A percentile compares a stretch with the other conserved stretches of the same genome.
Evolutionary conservation across 2,113 vertebrate genomes (phyloP).

Genomic region (Lampris megalopsis): DNA sequence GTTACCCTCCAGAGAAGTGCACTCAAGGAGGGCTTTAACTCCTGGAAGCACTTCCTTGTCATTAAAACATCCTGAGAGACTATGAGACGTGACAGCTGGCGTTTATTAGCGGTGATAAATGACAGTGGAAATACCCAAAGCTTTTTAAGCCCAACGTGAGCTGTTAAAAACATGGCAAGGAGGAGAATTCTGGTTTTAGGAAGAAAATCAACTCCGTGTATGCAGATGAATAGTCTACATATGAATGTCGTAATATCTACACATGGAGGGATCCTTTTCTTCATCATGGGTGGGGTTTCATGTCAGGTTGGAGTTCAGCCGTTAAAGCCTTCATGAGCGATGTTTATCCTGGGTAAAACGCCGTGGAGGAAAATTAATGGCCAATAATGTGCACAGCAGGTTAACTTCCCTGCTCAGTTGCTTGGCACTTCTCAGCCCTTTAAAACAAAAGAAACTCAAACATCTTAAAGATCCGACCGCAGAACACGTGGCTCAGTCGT

Average conservation of each 20-base stretch:
- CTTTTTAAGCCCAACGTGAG: constrained; percentile 49
- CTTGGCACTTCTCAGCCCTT: not conserved
- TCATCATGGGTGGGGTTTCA: constrained; percentile 14
- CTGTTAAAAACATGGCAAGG: constrained; percentile 1
- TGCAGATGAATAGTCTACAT: constrained; percentile 35
- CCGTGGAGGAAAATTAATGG: not conserved
- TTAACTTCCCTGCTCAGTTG: constrained; percentile 9
- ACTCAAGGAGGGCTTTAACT: constrained; percentile 72
- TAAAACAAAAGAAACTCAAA: not conserved
- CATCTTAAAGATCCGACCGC: not conserved
- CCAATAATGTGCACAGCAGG: constrained; percentile 30
- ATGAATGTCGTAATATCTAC: not conserved
- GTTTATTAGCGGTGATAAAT: constrained; percentile 77
- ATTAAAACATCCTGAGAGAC: constrained; percentile 78
- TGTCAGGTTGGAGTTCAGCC: constrained; percentile 19
- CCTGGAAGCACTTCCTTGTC: constrained; percentile 77
- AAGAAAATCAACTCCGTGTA: constrained; percentile 25
- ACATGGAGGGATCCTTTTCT: constrained; percentile 9
- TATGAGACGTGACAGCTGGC: constrained; percentile 78
- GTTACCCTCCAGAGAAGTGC: constrained; percentile 68
- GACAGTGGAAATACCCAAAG: constrained; percentile 56
- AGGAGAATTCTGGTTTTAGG: constrained; percentile 3
- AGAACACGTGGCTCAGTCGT: not conserved
- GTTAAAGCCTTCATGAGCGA: not conserved
- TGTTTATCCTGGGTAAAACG: constrained; percentile 5